phyloP scores from a whole-genome alignment of 2,888 invertebrate species.

The Nineta flava region DNA sequence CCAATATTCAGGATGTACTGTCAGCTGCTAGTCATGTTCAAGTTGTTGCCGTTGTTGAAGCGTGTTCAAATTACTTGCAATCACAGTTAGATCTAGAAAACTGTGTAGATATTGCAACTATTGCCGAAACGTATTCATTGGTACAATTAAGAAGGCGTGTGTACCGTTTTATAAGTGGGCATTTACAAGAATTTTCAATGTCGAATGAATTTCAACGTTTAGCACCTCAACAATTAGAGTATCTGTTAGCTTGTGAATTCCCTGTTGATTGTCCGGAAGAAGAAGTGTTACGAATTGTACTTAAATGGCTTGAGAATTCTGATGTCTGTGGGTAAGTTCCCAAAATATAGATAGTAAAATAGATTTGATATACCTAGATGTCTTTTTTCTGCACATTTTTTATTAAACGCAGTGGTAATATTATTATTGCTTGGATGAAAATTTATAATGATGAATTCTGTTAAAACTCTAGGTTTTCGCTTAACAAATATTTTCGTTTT shows the following conservation, averaged over 20 bases:
- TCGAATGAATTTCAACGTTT: constrained; percentile 43
- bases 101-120: constrained; percentile 51
- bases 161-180: constrained; percentile 47
- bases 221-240: constrained; percentile 40
- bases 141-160: constrained; percentile 38
- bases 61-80: constrained; percentile 47
- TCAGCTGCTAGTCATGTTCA: constrained; percentile 52
- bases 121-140: constrained; percentile 52
- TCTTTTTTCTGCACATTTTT: neutral
- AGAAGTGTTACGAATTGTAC: constrained; percentile 39
- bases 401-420: neutral
- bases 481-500: too few species aligned
- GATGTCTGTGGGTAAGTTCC: constrained; percentile 18
- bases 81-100: constrained; percentile 52
- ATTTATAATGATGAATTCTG: too few species aligned
- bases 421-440: neutral
- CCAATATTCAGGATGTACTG: constrained; percentile 49
- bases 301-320: constrained; percentile 39
- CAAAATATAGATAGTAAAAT: neutral
- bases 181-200: constrained; percentile 41
- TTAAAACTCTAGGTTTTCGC: too few species aligned
- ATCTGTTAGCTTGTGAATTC: constrained; percentile 44
- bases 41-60: constrained; percentile 44
- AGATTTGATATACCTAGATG: too few species aligned
- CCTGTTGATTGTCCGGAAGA: constrained; percentile 52